A percentile compares a stretch with the other conserved stretches of the same genome.
Evolutionary conservation across 2,888 invertebrate species (phyloP).

Genomic region (Steinernema hermaphroditum): DNA sequence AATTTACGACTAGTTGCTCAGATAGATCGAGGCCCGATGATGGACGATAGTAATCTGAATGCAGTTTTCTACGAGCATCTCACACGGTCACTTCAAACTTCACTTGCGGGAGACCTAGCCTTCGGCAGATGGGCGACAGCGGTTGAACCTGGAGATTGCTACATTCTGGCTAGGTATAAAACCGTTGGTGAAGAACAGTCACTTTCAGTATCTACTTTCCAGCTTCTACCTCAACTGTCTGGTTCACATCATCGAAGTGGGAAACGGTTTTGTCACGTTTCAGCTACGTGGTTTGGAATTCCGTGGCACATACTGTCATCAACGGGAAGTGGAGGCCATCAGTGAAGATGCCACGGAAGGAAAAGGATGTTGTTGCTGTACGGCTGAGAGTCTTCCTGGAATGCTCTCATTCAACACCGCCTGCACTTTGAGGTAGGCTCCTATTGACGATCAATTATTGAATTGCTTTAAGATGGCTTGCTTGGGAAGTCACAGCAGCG

Average conservation of each 20-base stretch:
- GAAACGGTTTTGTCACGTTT: conserved; percentile 96
- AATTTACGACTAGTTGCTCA: conserved; percentile 93
- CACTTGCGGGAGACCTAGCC: conserved; percentile 77
- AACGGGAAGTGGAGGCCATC: conserved; percentile 89
- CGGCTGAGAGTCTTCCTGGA: conserved; percentile 83
- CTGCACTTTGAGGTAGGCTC: conserved; percentile 79
- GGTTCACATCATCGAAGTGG: conserved; percentile 93
- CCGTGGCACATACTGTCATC: conserved; percentile 95
- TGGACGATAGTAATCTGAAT: conserved; percentile 88
- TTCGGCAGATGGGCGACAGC: conserved; percentile 87
- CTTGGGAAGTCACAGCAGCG: conserved; percentile 92
- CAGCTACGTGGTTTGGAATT: conserved; percentile 95
- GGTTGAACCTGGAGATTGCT: conserved; percentile 95
- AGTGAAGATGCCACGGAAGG: conserved; percentile 95
- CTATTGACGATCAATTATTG: not conserved
- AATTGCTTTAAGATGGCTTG: conserved; percentile 76
- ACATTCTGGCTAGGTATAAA: conserved; percentile 80
- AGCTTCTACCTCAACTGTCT: conserved; percentile 94
- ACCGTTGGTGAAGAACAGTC: not conserved
- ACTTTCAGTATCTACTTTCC: conserved; percentile 20
- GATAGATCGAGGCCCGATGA: conserved; percentile 79
- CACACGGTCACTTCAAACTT: conserved; percentile 78
- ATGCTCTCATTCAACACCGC: conserved; percentile 93
- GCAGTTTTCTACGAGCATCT: conserved; percentile 99
- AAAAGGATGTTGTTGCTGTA: conserved; percentile 88